Evolutionary conservation across 2,113 vertebrate species (phyloP), one percentile per base, ranked within the genome.

Genomic region (Macrotis lagotis): DNA sequence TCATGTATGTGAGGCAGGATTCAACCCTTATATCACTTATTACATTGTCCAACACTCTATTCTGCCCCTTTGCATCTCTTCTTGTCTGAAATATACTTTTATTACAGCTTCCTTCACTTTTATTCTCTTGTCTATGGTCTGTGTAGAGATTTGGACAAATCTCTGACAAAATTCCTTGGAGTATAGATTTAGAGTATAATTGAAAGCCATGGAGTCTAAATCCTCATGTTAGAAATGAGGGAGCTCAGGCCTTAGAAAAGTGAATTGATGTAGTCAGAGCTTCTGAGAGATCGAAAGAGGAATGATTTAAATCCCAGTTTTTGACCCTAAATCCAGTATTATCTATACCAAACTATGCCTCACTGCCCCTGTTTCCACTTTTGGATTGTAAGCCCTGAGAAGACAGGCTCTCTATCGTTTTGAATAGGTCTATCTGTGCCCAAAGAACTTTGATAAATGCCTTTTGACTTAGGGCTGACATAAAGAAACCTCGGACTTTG

Each of bases 401-500:
- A 94, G 51, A 25, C 50, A 91, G 26, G 83, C 48, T 74, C 28
- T 55, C 14, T 66, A 9, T 51, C 50, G n/a, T 88, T 93, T 59
- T 88, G 16, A 52, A 6, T 48, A 24, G 25, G 52, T 52, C 50
- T 89, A 10, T 51, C 8, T 90, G n/a, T 89, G 88, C 25, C 88
- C 44, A 93, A 52, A 66, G 48, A 8, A 26, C 25, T 25, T 7
- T 66, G 44, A 44, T 50, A 83, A 92, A 25, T 92, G 9, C 48
- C 37, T 90, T 92, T 94, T 92, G 25, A 47, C 22, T 16, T 25
- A 0, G 28, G 26, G 16, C 8, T 90, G 49, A 16, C 88, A 51
- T 50, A 89, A 88, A 89, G 52, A 93, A 90, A 91, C 52, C 19
- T 11, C 48, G 44, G 51, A 88, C 31, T 44, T 96, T 89, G 89